Base-by-base conservation (phyloP, 2,113 vertebrate species). In the Chlorodrepanis virens region DNA sequence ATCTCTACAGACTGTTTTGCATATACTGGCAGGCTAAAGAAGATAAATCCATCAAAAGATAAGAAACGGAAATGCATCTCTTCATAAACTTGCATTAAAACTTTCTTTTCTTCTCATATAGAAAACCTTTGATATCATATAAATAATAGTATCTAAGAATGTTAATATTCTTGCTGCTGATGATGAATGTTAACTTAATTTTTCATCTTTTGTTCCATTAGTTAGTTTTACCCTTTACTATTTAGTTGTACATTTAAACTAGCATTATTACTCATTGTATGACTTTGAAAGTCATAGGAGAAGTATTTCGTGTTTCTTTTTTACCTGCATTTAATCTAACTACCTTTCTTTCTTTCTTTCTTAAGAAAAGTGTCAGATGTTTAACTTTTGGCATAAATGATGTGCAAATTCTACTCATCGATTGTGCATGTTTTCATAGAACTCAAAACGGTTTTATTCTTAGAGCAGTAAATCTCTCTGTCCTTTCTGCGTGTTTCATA, bases 361-460 rank as follows among this genome's bases (percentile, higher is more conserved):
- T 39, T 45, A 35, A 35, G 9, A 52, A 82, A 45, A 14, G 29
- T 71, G 8, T 37, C 14, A 25, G 20, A 5, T 49, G 12, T 44
- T 81, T 49, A 42, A 53, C 35, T 79, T 94, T 2, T 33, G 75
- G 12, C 9, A 61, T 49, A 70, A 85, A 59, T 35, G 1, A 60
- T 33, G 5, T 49, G 19, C 42, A 53, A 22, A 56, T 56, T 37
- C 52, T 76, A 72, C 12, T 69, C 27, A 25, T 76, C 20, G 1
- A 1, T 53, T 82, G 11, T 0, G 0, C 2, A 2, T 80, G 12
- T 81, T 89, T 70, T 74, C 1, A 0, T 35, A 39, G 61, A 79
- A 45, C 37, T 80, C 59, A 67, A 35, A 61, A 40, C 19, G 29
- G 27, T 37, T 69, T 61, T 49, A 45, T 63, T 87, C 37, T 88